Conservation (phyloP, 2,888 invertebrate genomes). For the Choristoneura rosaceana region DNA sequence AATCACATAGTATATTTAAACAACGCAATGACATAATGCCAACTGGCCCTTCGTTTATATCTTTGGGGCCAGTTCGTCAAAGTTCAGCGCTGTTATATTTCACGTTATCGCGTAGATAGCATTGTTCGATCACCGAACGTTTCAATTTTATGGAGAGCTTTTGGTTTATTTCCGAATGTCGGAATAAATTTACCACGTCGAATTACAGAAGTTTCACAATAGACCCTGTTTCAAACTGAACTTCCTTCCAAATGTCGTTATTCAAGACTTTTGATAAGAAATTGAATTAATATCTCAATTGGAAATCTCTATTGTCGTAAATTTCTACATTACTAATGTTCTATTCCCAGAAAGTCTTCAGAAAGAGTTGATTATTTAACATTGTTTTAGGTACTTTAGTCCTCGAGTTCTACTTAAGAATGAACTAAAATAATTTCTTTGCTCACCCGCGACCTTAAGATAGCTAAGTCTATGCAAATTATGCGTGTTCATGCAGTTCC, state of each 20-base stretch:
- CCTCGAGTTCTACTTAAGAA: neutral
- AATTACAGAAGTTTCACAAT: slow-evolving; percentile 80
- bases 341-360: neutral
- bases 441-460: no score
- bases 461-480: no score
- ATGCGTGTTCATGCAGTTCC: no score
- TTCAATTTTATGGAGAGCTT: slow-evolving; percentile 65
- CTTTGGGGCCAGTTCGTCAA: slow-evolving; percentile 7
- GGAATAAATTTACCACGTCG: slow-evolving; percentile 75
- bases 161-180: slow-evolving; percentile 70
- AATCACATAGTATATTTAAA: neutral
- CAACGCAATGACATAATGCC: neutral
- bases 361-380: neutral
- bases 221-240: slow-evolving; percentile 70
- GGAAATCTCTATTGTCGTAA: slow-evolving; percentile 61
- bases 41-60: neutral
- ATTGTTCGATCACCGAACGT: slow-evolving; percentile 28
- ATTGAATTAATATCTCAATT: slow-evolving; percentile 74
- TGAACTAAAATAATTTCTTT: no score
- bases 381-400: neutral
- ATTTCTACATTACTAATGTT: slow-evolving; percentile 22
- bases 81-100: slow-evolving; percentile 20
- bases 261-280: slow-evolving; percentile 79
- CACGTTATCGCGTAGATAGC: slow-evolving; percentile 32
- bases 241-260: slow-evolving; percentile 68